Conservation (phyloP, 2,888 invertebrate species). For the Lasius platythorax region DNA sequence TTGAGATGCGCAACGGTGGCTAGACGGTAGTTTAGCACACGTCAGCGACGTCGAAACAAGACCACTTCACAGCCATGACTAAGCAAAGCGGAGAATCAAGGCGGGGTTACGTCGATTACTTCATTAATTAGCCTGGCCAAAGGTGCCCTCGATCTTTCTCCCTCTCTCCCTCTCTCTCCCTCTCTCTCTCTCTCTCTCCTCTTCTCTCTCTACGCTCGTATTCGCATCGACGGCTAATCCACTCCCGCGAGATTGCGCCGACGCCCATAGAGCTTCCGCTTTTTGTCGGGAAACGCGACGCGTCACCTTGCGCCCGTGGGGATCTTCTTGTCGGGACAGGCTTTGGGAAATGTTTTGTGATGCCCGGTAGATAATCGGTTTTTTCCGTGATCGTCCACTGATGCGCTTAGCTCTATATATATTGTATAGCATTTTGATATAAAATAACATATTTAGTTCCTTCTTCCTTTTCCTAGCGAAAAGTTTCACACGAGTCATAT, state of each 20-base stretch:
- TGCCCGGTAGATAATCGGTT: constrained; percentile 27
- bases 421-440: neutral
- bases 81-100: constrained; percentile 26
- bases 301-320: constrained; percentile 38
- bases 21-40: constrained; percentile 32
- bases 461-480: neutral
- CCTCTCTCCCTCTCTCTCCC: neutral
- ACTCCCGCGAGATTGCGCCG: constrained; percentile 4
- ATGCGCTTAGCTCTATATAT: neutral
- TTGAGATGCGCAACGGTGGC: constrained; percentile 38
- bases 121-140: constrained; percentile 51
- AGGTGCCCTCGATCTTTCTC: neutral
- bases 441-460: neutral
- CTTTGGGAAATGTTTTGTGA: constrained; percentile 31
- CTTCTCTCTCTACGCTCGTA: neutral
- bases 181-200: neutral
- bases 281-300: constrained; percentile 29
- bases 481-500: neutral
- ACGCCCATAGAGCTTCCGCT: constrained; percentile 7
- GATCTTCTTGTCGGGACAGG: constrained; percentile 32
- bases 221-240: constrained; percentile 21
- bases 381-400: constrained; percentile 5
- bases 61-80: constrained; percentile 47
- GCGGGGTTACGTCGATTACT: constrained; percentile 53
- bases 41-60: constrained; percentile 40